Evolutionary conservation across 2,113 vertebrate genomes (phyloP).

Genomic region (Plectropomus leopardus): DNA sequence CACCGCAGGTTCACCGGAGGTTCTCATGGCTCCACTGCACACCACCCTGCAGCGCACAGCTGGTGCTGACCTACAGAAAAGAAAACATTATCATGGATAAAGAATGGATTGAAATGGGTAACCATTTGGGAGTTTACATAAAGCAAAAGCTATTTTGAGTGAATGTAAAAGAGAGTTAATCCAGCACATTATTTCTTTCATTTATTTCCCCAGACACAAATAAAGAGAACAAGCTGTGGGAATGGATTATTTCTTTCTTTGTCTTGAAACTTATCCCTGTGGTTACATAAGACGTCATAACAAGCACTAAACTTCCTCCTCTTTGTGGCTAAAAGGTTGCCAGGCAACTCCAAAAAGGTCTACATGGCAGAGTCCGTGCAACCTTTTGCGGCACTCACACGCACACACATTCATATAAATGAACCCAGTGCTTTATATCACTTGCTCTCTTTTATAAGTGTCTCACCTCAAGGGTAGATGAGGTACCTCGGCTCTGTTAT

Average conservation of each 20-base stretch:
- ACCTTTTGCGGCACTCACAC: slow-evolving; percentile 27
- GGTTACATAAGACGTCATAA: slow-evolving; percentile 60
- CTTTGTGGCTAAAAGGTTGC: slow-evolving; percentile 74
- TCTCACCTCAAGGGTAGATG: background rate
- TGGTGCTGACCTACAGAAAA: slow-evolving; percentile 51
- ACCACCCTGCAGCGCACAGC: slow-evolving; percentile 55
- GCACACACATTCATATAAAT: background rate
- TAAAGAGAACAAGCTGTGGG: slow-evolving; percentile 25
- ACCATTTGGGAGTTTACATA: background rate
- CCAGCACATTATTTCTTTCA: background rate
- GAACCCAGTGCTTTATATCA: slow-evolving; percentile 36
- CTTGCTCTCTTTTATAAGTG: background rate
- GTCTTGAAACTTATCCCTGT: slow-evolving; percentile 29
- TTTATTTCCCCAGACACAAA: background rate
- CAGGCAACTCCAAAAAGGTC: slow-evolving; percentile 76
- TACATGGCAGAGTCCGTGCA: slow-evolving; percentile 46
- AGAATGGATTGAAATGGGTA: background rate
- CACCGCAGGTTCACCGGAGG: slow-evolving; percentile 52
- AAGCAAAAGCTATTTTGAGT: slow-evolving; percentile 6
- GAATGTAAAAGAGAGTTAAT: background rate
- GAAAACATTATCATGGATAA: slow-evolving; percentile 36
- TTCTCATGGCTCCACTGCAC: slow-evolving; percentile 56
- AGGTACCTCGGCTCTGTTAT: slow-evolving; percentile 3
- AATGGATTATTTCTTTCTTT: slow-evolving; percentile 29
- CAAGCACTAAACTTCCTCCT: slow-evolving; percentile 54